A percentile compares a stretch with the other conserved stretches of the same genome.
Evolutionary conservation across 2,113 vertebrate genomes (phyloP).

Genomic region (Paradoxurus hermaphroditus): DNA sequence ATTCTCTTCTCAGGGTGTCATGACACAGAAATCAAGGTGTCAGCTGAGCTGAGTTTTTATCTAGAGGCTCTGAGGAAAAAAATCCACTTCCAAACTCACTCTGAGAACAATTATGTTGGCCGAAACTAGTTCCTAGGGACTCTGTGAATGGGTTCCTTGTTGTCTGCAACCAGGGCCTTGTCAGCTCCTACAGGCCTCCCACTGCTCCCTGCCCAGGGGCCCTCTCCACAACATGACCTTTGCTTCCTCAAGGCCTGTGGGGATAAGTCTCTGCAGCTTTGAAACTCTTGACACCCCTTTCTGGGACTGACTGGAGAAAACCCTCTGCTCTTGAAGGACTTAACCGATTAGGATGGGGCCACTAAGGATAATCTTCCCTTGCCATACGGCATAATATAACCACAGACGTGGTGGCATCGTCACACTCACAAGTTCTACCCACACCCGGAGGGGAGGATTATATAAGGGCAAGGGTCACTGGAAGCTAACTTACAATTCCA

Average conservation of each 20-base stretch:
- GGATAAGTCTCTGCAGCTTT: background rate
- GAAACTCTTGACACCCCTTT: background rate
- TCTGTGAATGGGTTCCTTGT: background rate
- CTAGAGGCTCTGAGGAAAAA: background rate
- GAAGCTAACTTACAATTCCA: background rate
- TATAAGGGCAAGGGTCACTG: background rate
- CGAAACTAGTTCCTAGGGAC: background rate
- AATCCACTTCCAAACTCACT: background rate
- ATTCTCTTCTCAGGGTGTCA: background rate
- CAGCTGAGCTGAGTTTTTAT: background rate
- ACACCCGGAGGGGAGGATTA: background rate
- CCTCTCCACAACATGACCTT: background rate
- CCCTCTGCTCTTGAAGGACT: background rate
- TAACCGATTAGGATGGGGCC: background rate
- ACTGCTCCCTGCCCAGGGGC: background rate
- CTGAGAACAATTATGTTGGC: background rate
- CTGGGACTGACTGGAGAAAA: background rate
- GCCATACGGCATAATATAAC: background rate
- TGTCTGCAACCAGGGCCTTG: background rate
- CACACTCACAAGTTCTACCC: background rate
- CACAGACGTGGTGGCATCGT: background rate
- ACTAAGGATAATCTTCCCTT: background rate
- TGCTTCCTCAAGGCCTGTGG: background rate
- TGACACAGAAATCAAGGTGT: background rate
- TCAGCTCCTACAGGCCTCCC: background rate